phyloP scores from a whole-genome alignment of 2,113 vertebrate genomes.

The Mustela lutreola region DNA sequence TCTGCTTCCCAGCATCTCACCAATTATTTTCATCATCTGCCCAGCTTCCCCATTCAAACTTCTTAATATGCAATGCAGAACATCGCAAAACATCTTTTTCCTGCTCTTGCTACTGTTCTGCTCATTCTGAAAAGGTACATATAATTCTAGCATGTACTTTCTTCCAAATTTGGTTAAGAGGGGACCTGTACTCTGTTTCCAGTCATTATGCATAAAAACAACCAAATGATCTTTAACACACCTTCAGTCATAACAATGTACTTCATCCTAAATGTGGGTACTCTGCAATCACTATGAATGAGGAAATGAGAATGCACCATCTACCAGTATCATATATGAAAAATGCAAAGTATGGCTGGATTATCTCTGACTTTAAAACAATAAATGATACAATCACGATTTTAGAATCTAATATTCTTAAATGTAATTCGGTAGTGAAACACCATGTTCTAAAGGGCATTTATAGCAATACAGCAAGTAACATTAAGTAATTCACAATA shows the following conservation, averaged over 20 bases:
- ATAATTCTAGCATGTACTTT: constrained; percentile 26
- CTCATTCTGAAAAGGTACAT: constrained; percentile 79
- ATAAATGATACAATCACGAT: constrained; percentile 82
- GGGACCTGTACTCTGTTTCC: neutral
- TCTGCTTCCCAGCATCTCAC: constrained; percentile 34
- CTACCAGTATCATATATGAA: constrained; percentile 74
- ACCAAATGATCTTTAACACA: neutral
- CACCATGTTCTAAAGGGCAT: constrained; percentile 87
- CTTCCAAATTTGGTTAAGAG: constrained; percentile 47
- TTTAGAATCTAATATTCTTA: constrained; percentile 82
- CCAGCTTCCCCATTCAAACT: neutral
- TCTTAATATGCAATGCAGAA: neutral
- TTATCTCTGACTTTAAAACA: constrained; percentile 81
- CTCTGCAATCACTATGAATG: constrained; percentile 37
- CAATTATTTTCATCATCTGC: constrained; percentile 20
- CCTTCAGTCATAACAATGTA: constrained; percentile 32
- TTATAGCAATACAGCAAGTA: constrained; percentile 88
- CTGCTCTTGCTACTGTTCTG: constrained; percentile 65
- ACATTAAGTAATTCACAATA: constrained; percentile 87
- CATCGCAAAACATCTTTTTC: constrained; percentile 47
- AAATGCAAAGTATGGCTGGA: constrained; percentile 78
- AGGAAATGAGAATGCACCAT: constrained; percentile 79
- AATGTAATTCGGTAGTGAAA: constrained; percentile 85
- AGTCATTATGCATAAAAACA: constrained; percentile 43
- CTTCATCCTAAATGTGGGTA: constrained; percentile 9